Base-by-base conservation (phyloP, 2,888 invertebrate species). In the Eudasyphora cyanicolor region DNA sequence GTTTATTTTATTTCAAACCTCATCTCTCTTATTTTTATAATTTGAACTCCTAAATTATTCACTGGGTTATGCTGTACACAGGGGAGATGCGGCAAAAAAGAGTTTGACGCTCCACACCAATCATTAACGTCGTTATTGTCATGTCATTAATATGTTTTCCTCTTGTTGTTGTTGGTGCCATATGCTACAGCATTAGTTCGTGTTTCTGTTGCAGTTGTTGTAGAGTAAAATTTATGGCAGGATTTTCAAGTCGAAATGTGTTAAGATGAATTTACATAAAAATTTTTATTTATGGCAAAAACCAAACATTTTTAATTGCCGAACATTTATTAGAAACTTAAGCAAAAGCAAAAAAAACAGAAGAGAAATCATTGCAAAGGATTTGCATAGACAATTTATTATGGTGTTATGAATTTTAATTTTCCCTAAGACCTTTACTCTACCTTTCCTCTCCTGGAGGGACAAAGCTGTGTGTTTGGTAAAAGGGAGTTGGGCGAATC, bases 211-310 rank as follows among this genome's bases (percentile, higher is more conserved):
- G 38, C n/a, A 32, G 62, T 35, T 62, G 32, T 17, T 10, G 19
- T 42, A 24, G 67, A 35, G 19, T 67, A 42, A 21, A 60, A 75
- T 84, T 80, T 73, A 73, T 73, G 57, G n/a, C 57, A 73, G 73
- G 57, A 73, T 78, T 84, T 38, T 62, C 67, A 84, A 81, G 81
- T 84, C 79, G 81, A 84, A 84, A 79, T 79, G 81, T 84, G 81
- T 84, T 81, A 84, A 84, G 84, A 84, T 81, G 81, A 84, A 84
- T 84, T 79, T 81, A 81, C 84, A 84, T 84, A 81, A 84, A 84
- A 80, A n/a, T 83, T 80, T 67, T 81, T 84, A 84, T 84, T 84
- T 81, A 84, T 81, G 84, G 70, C 84, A 79, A 70, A 84, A 84
- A 84, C 81, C 84, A 81, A 84, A 84, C 81, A 81, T 73, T 38